Percentiles rank a stretch among this genome's conserved stretches.
Evolutionary conservation across 2,797 vertebrate species (phyloP).

Genomic region (Eospalax fontanierii): DNA sequence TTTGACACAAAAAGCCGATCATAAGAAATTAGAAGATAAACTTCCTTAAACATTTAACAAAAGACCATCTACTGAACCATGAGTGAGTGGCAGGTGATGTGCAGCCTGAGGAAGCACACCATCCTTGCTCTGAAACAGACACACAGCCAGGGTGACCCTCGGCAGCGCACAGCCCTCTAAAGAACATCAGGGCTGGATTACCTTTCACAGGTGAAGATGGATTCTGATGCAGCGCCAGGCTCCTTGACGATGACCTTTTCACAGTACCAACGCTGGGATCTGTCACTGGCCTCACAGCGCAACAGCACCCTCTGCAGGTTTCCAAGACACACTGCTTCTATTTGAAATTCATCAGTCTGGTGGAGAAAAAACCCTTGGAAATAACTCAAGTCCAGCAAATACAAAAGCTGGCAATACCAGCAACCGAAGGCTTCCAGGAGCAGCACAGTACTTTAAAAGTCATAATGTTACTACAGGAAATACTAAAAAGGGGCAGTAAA

Average conservation of each 20-base stretch:
- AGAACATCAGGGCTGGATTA: conserved; percentile 65
- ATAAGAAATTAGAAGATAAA: not conserved
- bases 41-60: conserved; percentile 26
- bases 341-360: conserved; percentile 86
- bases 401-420: not conserved
- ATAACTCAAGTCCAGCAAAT: not conserved
- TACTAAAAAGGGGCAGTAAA: not conserved
- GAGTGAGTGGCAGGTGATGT: not conserved
- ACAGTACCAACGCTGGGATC: conserved; percentile 88
- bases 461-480: not conserved
- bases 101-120: not conserved
- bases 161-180: not conserved
- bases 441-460: conserved; percentile 24
- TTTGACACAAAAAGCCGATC: not conserved
- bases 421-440: not conserved
- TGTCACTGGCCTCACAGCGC: conserved; percentile 84
- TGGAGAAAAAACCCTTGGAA: conserved; percentile 39
- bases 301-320: conserved; percentile 90
- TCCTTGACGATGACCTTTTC: conserved; percentile 88
- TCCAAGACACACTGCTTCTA: conserved; percentile 90
- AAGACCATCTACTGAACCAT: conserved; percentile 51
- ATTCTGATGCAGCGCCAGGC: conserved; percentile 66
- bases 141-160: not conserved
- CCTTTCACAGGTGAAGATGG: conserved; percentile 89
- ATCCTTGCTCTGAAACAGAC: too few relatives aligned